Evolutionary conservation across 2,888 invertebrate genomes (phyloP).

Genomic region (Lithosia quadra): DNA sequence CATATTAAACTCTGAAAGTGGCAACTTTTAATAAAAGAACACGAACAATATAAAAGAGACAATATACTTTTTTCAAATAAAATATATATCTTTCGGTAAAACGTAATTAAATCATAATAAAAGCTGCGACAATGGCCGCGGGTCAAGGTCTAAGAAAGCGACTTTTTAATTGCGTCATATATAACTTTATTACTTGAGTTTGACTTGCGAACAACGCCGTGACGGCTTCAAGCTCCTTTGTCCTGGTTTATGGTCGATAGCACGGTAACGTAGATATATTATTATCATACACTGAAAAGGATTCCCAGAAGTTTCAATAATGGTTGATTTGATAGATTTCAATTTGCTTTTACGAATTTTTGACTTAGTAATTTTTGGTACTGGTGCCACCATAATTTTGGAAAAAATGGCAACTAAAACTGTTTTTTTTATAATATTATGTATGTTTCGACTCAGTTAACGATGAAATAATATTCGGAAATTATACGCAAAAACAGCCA

Average conservation of each 20-base stretch:
- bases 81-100: conserved; percentile 29
- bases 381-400: too few relatives aligned
- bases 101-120: conserved; percentile 41
- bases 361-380: too few relatives aligned
- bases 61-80: conserved; percentile 41
- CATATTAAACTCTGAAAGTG: conserved; percentile 42
- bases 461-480: too few relatives aligned
- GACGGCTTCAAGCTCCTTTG: neutral
- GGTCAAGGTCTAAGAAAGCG: conserved; percentile 9
- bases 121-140: conserved; percentile 13
- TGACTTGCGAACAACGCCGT: neutral
- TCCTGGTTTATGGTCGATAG: neutral
- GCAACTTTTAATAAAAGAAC: conserved; percentile 42
- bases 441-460: too few relatives aligned
- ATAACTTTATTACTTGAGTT: conserved; percentile 8
- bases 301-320: too few relatives aligned
- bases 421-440: too few relatives aligned
- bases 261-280: neutral
- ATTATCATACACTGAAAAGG: neutral
- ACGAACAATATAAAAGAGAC: conserved; percentile 43
- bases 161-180: conserved; percentile 15
- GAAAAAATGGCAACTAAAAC: too few relatives aligned
- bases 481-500: too few relatives aligned
- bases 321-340: too few relatives aligned
- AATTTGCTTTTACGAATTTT: too few relatives aligned